Evolutionary conservation across 2,888 invertebrate species (phyloP).

Genomic region (Aromia moschata): DNA sequence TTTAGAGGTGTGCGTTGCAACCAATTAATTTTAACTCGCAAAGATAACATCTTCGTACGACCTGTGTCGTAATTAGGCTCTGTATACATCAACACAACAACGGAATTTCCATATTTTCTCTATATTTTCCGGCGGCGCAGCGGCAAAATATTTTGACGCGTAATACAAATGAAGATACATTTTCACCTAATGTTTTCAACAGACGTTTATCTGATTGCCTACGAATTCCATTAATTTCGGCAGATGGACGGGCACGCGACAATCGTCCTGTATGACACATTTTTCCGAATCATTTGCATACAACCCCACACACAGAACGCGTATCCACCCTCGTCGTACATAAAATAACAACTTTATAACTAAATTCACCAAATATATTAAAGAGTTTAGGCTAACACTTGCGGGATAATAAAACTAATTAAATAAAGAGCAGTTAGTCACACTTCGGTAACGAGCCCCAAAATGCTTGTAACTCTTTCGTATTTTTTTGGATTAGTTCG

Average conservation of each 20-base stretch:
- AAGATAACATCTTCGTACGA: conserved; percentile 19
- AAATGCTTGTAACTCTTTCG: conserved; percentile 26
- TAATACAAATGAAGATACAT: conserved; percentile 45
- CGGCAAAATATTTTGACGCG: conserved; percentile 32
- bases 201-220: conserved; percentile 44
- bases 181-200: conserved; percentile 46
- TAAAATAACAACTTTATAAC: conserved; percentile 31
- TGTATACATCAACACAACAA: conserved; percentile 10
- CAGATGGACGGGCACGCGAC: conserved; percentile 29
- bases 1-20: conserved; percentile 14
- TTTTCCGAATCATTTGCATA: conserved; percentile 23
- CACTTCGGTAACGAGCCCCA: conserved; percentile 19
- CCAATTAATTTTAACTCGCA: conserved; percentile 20
- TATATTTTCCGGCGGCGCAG: conserved; percentile 9
- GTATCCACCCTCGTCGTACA: conserved; percentile 15
- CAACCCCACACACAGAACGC: conserved; percentile 7
- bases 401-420: conserved; percentile 18
- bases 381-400: conserved; percentile 19
- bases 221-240: conserved; percentile 30
- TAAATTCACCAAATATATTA: conserved; percentile 20
- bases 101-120: conserved; percentile 23
- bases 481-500: conserved; percentile 4
- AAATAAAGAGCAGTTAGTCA: conserved; percentile 23
- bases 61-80: conserved; percentile 10
- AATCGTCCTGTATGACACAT: conserved; percentile 20